Base-by-base conservation (phyloP, 2,113 vertebrate species). In the Australoheros scitulus region DNA sequence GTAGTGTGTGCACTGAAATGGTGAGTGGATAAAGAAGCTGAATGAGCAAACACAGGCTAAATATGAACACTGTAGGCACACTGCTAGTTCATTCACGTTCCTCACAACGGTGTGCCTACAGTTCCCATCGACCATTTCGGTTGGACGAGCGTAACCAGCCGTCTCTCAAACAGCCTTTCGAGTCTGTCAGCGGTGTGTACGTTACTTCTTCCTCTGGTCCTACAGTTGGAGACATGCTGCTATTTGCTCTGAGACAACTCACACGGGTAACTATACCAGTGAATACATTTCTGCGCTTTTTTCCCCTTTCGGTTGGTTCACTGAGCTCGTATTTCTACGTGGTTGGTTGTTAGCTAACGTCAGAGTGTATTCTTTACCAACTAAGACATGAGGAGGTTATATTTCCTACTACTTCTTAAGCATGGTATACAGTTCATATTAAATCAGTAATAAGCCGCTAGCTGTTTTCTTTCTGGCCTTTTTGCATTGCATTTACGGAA, bases 231-330 rank as follows among this genome's bases (percentile, higher is more conserved):
- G 92, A 80, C 80, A 96, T 96, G 96, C 81, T 95, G 57, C 91
- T 93, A 2, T 87, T 95, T 61, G 83, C 93, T n/a, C 15, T 95
- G 20, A 94, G 92, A 85, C 93, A 90, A 76, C 85, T 96, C 34
- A 43, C 93, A 36, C 87, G 94, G 94, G 96, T 96, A 79, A 89
- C 68, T 84, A 5, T 2, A 11, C 6, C 17, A 36, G 10, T 26
- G 6, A 0, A 0, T 1, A 1, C 4, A n/a, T 4, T 52, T 80
- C 1, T 79, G 34, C 52, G 36, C 36, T 18, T 38, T 14, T 11
- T 64, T 2, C 13, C 5, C n/a, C 5, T 8, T 41, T 61, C 1
- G 7, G 41, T 82, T 57, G 5, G 20, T 3, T 29, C 13, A 63
- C 7, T 9, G 14, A 7, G 5, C 18, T 32, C 7, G 7, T 9